Evolutionary conservation across 2,888 invertebrate species (phyloP).

Genomic region (Aromia moschata): DNA sequence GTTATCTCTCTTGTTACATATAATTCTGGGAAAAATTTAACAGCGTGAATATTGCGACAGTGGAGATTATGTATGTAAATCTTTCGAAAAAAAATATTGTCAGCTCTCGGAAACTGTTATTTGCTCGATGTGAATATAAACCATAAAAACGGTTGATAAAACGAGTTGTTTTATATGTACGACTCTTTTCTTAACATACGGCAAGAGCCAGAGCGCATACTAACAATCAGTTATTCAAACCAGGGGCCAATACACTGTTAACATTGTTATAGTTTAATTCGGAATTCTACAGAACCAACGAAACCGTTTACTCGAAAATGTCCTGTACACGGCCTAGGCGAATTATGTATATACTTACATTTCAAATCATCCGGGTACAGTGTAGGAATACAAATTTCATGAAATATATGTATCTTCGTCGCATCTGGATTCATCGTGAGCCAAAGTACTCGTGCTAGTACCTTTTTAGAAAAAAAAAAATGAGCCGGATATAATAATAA

Average conservation of each 20-base stretch:
- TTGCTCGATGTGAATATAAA: constrained; percentile 1
- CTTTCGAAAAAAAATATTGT: background rate
- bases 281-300: constrained; percentile 16
- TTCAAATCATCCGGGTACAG: constrained; percentile 14
- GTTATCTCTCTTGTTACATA: background rate
- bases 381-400: constrained; percentile 5
- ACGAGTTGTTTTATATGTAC: background rate
- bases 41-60: constrained; percentile 1
- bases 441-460: too few species aligned
- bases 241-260: constrained; percentile 10
- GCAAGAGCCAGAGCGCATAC: constrained; percentile 2
- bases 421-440: too few species aligned
- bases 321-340: constrained; percentile 10
- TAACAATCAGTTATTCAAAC: constrained; percentile 6
- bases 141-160: constrained; percentile 12
- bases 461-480: too few species aligned
- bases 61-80: constrained; percentile 7
- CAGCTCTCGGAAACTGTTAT: constrained; percentile 1
- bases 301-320: constrained; percentile 20
- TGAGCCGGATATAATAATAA: too few species aligned
- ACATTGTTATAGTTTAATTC: constrained; percentile 14
- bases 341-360: too few species aligned
- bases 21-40: constrained; percentile 3
- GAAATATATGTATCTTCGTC: background rate
- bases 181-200: background rate